Evolutionary conservation across 2,888 invertebrate species (phyloP).

Genomic region (Rotaria socialis): DNA sequence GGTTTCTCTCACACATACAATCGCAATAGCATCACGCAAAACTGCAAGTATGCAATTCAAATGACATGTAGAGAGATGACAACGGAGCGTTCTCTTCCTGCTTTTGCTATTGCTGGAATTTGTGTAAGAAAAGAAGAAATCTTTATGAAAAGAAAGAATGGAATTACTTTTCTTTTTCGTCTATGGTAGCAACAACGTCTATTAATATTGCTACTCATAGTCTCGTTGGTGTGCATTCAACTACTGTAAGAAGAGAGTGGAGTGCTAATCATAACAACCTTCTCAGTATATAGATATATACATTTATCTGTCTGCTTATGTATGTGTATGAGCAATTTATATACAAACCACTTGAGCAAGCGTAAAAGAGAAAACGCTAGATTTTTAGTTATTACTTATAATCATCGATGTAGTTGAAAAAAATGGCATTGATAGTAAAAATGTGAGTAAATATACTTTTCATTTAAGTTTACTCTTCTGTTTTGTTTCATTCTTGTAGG

Average conservation of each 20-base stretch:
- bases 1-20: slow-evolving; percentile 21
- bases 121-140: neutral
- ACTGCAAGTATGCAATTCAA: slow-evolving; percentile 23
- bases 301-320: neutral
- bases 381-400: slow-evolving; percentile 3
- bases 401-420: neutral
- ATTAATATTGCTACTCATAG: neutral
- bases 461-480: too few relatives aligned
- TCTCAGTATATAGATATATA: neutral
- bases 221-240: slow-evolving; percentile 19
- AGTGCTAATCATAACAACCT: neutral
- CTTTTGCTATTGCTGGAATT: neutral
- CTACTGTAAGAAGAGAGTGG: slow-evolving; percentile 3
- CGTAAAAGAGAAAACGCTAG: neutral
- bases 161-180: slow-evolving; percentile 24
- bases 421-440: neutral
- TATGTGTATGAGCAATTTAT: slow-evolving; percentile 8
- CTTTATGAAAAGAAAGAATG: slow-evolving; percentile 4
- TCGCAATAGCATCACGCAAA: slow-evolving; percentile 14
- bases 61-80: slow-evolving; percentile 29
- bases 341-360: neutral
- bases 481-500: neutral
- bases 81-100: slow-evolving; percentile 21
- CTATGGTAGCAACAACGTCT: neutral
- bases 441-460: too few relatives aligned